Percentiles rank a stretch among this genome's conserved stretches.
Conservation (phyloP, 2,888 invertebrate genomes). For the Pyrocoelia pectoralis region DNA sequence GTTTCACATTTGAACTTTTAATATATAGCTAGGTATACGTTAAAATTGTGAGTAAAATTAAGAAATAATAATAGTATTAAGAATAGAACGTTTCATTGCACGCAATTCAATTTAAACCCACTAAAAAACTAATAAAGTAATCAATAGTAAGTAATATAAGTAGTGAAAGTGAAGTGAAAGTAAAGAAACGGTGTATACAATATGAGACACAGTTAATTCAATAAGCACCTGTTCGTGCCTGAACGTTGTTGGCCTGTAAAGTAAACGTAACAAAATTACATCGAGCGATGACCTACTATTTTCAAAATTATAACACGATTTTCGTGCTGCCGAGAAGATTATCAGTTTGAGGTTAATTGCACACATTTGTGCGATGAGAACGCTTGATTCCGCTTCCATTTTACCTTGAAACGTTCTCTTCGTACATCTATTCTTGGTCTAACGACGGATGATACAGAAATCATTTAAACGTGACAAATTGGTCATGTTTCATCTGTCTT, state of each 20-base stretch:
- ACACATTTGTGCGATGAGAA: too few species aligned
- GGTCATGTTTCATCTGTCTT: too few species aligned
- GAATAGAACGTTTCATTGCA: neutral
- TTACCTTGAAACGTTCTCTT: too few species aligned
- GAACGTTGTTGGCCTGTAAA: constrained; percentile 15
- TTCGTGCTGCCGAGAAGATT: too few species aligned
- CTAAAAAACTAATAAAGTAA: constrained; percentile 6
- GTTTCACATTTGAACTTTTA: neutral
- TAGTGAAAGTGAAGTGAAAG: constrained; percentile 33
- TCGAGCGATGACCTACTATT: constrained; percentile 8
- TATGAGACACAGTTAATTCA: constrained; percentile 11
- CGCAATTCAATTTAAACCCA: neutral
- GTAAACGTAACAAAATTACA: constrained; percentile 7
- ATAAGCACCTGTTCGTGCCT: constrained; percentile 18
- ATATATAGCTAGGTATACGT: too few species aligned
- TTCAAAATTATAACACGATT: neutral
- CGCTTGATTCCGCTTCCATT: too few species aligned
- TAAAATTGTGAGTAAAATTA: neutral
- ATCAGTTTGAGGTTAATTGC: too few species aligned
- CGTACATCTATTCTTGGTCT: too few species aligned
- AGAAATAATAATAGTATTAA: neutral
- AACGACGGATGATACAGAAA: too few species aligned
- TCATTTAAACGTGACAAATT: too few species aligned
- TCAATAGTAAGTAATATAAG: constrained; percentile 17
- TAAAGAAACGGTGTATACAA: constrained; percentile 4